A percentile compares a stretch with the other conserved stretches of the same genome.
Evolutionary conservation across 2,797 vertebrate species (phyloP).

Genomic region (Sebastes oblongus): DNA sequence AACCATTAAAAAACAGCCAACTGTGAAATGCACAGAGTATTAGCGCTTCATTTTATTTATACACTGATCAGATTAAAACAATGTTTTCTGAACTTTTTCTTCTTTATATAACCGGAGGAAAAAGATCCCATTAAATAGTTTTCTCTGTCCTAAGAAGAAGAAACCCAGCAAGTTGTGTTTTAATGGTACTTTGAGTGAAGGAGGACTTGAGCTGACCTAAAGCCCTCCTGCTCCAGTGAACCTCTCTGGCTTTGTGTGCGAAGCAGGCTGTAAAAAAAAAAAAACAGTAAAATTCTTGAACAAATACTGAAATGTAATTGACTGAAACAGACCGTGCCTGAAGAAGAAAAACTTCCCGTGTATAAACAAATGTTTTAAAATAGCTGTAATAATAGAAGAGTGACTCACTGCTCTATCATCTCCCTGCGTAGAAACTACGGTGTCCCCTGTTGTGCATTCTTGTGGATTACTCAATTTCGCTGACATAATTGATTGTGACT

Average conservation of each 20-base stretch:
- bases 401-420: constrained; percentile 26
- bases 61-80: neutral
- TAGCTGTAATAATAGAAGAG: neutral
- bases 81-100: neutral
- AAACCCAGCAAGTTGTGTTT: neutral
- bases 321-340: neutral
- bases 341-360: neutral
- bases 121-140: neutral
- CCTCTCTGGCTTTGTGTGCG: neutral
- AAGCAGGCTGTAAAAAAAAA: neutral
- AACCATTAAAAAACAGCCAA: neutral
- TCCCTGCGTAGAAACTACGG: neutral
- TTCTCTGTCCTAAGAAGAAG: no score
- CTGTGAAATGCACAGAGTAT: neutral
- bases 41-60: neutral
- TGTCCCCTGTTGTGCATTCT: neutral
- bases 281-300: neutral
- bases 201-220: no score
- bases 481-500: neutral
- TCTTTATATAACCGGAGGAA: neutral
- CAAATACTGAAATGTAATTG: neutral
- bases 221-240: no score
- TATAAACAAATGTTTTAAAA: neutral
- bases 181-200: neutral
- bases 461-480: neutral